A percentile compares a stretch with the other conserved stretches of the same genome.
Conservation (phyloP, 2,888 invertebrate species). For the Drosophila nigricruria region DNA sequence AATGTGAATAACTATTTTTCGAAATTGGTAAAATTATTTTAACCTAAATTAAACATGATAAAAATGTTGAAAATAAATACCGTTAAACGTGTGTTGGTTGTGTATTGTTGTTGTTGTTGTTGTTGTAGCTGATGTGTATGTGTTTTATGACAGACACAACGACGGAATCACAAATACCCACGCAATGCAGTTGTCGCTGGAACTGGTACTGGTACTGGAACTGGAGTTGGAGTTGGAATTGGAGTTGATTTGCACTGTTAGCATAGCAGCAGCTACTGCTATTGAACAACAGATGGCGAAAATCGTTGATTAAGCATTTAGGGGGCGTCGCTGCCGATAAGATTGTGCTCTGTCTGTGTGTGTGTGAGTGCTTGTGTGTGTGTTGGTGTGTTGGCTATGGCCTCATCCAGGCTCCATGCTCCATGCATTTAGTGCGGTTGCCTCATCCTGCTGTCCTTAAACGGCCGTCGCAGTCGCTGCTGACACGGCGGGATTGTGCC, state of each 20-base stretch:
- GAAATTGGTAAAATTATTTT: background rate
- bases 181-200: conserved; percentile 29
- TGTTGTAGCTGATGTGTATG: conserved; percentile 44
- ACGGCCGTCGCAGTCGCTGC: conserved; percentile 84
- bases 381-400: conserved; percentile 14
- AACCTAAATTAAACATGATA: background rate
- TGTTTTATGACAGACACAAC: conserved; percentile 56
- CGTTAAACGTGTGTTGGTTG: conserved; percentile 68
- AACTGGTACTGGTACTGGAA: conserved; percentile 18
- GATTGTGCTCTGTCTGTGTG: conserved; percentile 8
- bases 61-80: conserved; percentile 60
- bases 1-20: background rate
- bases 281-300: conserved; percentile 10
- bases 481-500: conserved; percentile 85
- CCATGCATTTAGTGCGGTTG: conserved; percentile 12
- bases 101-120: conserved; percentile 53
- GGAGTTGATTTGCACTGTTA: conserved; percentile 27
- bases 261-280: background rate
- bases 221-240: background rate
- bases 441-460: conserved; percentile 61
- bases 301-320: conserved; percentile 22
- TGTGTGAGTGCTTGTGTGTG: conserved; percentile 6
- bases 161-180: conserved; percentile 26
- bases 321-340: conserved; percentile 48
- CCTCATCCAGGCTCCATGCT: conserved; percentile 14